Conservation (phyloP, 2,113 vertebrate genomes). For the Podilymbus podiceps region DNA sequence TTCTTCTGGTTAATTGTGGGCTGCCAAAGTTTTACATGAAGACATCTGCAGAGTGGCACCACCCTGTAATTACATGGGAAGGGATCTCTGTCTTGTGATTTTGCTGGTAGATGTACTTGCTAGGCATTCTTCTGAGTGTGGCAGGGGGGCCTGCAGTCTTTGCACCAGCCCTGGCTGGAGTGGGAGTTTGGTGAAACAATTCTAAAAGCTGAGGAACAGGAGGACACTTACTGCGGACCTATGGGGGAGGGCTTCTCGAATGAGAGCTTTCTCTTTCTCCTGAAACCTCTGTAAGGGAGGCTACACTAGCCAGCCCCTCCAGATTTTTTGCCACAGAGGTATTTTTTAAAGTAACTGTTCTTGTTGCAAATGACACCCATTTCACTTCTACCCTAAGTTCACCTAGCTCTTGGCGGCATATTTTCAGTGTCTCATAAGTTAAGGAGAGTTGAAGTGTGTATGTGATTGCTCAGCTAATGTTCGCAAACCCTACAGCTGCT, state of each 20-base stretch:
- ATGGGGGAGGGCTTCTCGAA: not conserved
- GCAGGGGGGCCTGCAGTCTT: not conserved
- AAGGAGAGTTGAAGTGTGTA: not conserved
- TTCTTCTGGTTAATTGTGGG: slow-evolving; percentile 61
- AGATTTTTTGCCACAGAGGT: not conserved
- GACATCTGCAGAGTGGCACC: slow-evolving; percentile 80
- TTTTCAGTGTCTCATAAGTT: not conserved
- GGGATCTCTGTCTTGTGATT: slow-evolving; percentile 74
- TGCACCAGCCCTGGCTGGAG: not conserved
- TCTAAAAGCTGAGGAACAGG: no score
- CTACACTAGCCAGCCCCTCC: no score
- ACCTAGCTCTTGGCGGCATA: not conserved
- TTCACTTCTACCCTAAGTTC: not conserved
- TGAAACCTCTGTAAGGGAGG: not conserved
- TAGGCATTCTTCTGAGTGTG: not conserved
- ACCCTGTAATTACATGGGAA: slow-evolving; percentile 84
- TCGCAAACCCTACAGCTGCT: not conserved
- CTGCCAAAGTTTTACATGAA: slow-evolving; percentile 39
- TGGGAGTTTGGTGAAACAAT: accelerated
- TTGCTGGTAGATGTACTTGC: not conserved
- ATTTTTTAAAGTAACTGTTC: not conserved
- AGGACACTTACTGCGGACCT: not conserved
- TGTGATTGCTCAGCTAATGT: not conserved
- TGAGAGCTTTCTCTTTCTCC: not conserved
- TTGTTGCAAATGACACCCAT: not conserved